Base-by-base conservation (phyloP, 2,797 vertebrate species). In the Hylomyscus alleni region DNA sequence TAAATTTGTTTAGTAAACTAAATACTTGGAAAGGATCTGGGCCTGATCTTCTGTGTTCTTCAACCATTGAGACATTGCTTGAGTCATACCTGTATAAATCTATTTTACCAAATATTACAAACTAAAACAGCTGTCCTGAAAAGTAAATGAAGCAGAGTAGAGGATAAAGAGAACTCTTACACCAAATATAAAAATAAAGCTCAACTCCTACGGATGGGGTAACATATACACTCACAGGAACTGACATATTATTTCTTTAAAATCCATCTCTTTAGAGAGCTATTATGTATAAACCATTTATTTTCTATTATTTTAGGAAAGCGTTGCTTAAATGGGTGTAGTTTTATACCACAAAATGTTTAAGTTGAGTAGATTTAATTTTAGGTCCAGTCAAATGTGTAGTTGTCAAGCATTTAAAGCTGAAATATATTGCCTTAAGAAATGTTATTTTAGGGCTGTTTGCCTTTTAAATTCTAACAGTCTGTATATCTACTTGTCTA, bases 401-500 rank as follows among this genome's bases (percentile, higher is more conserved):
- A 89, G 92, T 77, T 67, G 40, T 97, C 96, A 97, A 94, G 81
- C 94, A 98, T 98, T 97, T 98, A 96, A 97, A 88, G 93, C 19
- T 26, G 97, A 98, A 98, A 98, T 93, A 94, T 40, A 98, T 95
- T 97, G 98, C 98, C 96, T 97, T 96, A 83, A 98, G 96, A 98
- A 98, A 98, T 96, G 95, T 98, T 98, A 96, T 98, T 98, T 98
- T 97, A 98, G 98, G 98, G 98, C 97, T 97, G 96, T 98, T 98
- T 98, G 97, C 97, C 98, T 98, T 98, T 98, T 98, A 98, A 98
- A 98, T 98, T 98, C 97, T 97, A 98, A 97, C 78, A 84, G 95
- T 96, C 98, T 98, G 96, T 98, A 94, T 96, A 98, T 97, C 98
- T 98, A 98, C 99, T 98, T 98, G 98, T 98, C 98, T 98, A 97